Base-by-base conservation (phyloP, 2,113 vertebrate genomes). In the Psettodes erumei region DNA sequence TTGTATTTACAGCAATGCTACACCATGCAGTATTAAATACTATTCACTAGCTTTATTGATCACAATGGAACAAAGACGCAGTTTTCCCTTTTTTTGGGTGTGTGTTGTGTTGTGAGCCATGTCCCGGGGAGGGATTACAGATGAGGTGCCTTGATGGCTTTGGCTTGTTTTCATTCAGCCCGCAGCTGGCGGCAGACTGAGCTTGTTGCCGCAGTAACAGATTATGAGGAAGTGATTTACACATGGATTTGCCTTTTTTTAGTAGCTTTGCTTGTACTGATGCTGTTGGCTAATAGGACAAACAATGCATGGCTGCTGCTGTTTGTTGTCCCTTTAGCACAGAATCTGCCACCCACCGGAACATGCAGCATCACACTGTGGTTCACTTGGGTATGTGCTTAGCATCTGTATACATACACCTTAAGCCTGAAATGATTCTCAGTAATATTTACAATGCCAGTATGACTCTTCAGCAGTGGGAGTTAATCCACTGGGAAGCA, bases 151-250 rank as follows among this genome's bases (percentile, higher is more conserved):
- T 84, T 69, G 70, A 86, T 81, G 79, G 70, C 66, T 79, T 82
- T 75, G 67, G 59, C 70, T 65, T 79, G 73, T 85, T 81, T 79
- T 81, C 63, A 67, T 79, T 80, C 54, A 63, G 23, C 40, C 67
- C 63, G 53, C 75, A 75, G 72, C 72, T 69, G 4, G 48, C 15
- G 4, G 64, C 83, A 69, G 40, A 56, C 64, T 10, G 30, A 67
- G 38, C 58, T 77, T 43, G 63, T 79, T 81, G 71, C 65, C 43
- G 67, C 64, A 70, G 62, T 66, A 75, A 86, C 75, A 69, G 38
- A 90, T 85, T 74, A 86, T 65, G 56, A 75, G 70, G 55, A 59
- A 72, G 63, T 61, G 47, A 86, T 83, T 88, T 88, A 72, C 54
- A 77, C 82, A 79, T 75, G 37, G 59, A 85, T 83, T 80, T 76